Evolutionary conservation across 2,797 vertebrate genomes (phyloP), one percentile per base, ranked within the genome.

Genomic region (Siniperca undulata): DNA sequence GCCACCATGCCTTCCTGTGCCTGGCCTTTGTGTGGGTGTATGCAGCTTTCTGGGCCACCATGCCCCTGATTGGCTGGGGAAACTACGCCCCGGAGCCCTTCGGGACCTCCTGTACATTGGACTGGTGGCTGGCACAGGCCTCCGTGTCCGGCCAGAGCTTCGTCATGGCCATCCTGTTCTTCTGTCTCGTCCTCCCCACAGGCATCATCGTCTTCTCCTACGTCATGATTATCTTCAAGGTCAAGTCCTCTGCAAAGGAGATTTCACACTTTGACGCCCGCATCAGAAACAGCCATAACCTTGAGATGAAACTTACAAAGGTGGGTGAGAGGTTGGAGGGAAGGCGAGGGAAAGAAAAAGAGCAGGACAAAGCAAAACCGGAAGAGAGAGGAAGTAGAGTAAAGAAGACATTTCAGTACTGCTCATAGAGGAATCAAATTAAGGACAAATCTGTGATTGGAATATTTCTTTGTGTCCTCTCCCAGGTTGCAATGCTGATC

Each of bases 251-350:
- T 0, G 95, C 96, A 40, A 97, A 97, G 94, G 97, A 99, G 88
- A 93, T 99, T 1, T 97, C 97, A 61, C 91, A 97, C 84, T 98
- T 96, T 0, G 97, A 99, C 22, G 95, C 96, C 70, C 96, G 97
- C 89, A 96, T 97, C 88, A 97, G 95, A 85, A 96, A 96, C 91
- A 96, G 91, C 81, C 96, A 98, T 81, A 92, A 74, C 70, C 95
- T 99, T 50, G 98, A 99, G 94, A 96, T 99, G 87, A 99, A 98
- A 91, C 93, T 99, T 86, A 99, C 98, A 66, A 99, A 99, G 97
- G 98, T 94, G 62, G 30, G 88, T 80, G 38, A 52, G n/a, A 70
- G 38, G 13, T n/a, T 27, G 8, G 20, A 16, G 11, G 12, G 30
- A 30, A 59, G 3, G 16, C 14, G 16, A 22, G 38, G 8, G 11